Conservation (phyloP, 2,797 vertebrate species). For the Hybognathus amarus region DNA sequence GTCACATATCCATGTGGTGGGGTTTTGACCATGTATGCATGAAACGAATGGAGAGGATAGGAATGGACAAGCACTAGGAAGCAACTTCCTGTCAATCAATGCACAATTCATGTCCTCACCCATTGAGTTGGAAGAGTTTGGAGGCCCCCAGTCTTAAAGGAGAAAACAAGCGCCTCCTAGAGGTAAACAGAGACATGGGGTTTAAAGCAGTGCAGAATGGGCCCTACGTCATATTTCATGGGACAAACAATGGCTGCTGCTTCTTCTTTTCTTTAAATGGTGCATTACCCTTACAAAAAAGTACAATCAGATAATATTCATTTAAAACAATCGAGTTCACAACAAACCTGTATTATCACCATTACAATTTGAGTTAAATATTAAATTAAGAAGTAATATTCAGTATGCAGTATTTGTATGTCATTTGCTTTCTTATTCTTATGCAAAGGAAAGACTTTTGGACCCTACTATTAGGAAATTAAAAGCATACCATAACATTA, state of each 20-base stretch:
- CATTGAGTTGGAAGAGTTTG: constrained; percentile 82
- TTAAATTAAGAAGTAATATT: background rate
- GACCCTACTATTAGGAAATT: background rate
- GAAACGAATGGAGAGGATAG: constrained; percentile 29
- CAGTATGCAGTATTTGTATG: background rate
- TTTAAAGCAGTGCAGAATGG: constrained; percentile 63
- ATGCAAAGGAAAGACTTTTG: background rate
- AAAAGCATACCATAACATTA: background rate
- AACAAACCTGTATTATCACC: background rate
- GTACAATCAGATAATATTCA: background rate
- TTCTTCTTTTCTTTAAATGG: background rate
- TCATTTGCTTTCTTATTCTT: background rate
- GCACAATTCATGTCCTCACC: constrained; percentile 79
- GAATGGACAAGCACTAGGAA: constrained; percentile 45
- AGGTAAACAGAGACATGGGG: constrained; percentile 81
- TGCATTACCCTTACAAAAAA: constrained; percentile 31
- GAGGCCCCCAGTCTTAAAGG: constrained; percentile 82
- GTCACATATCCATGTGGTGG: background rate
- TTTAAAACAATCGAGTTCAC: background rate
- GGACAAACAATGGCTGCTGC: constrained; percentile 20
- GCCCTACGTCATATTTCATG: background rate
- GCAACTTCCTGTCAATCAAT: constrained; percentile 61
- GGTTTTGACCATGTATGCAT: constrained; percentile 20
- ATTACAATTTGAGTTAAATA: background rate
- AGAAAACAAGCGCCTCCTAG: constrained; percentile 85